These are phyloP conservation scores for Scolopax bukidnonensis DNA, from an alignment of 2,797 vertebrate species.

Conservation along the genomic window DNA sequence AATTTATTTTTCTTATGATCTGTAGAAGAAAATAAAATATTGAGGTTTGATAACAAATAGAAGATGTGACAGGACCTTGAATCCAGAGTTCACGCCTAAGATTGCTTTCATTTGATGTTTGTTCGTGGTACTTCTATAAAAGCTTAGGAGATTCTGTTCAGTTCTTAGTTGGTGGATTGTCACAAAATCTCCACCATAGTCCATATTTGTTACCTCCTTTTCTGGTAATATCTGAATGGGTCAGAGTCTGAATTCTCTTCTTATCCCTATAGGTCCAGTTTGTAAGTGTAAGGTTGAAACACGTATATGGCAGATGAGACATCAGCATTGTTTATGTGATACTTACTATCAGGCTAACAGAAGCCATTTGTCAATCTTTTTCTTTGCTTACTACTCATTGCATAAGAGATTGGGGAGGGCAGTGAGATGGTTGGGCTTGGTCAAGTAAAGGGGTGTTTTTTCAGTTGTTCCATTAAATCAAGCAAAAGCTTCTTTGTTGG, in stretches of 20 bases:
- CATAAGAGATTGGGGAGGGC: not conserved
- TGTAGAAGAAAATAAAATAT: not conserved
- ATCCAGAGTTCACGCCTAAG: not conserved
- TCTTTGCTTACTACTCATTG: not conserved
- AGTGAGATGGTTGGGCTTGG: not conserved
- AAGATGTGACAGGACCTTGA: not conserved
- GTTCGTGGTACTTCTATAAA: not conserved
- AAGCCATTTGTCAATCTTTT: not conserved
- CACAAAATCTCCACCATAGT: not conserved
- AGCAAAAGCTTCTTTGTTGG: not conserved
- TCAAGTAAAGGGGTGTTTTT: not conserved
- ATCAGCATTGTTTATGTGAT: not conserved
- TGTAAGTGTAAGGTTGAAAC: not conserved
- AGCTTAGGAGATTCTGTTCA: not conserved
- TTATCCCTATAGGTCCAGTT: not conserved
- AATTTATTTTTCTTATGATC: not conserved
- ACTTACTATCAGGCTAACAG: not conserved
- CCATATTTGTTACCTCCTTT: not conserved
- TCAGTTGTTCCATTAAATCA: not conserved
- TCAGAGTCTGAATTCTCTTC: not conserved
- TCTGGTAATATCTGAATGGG: not conserved
- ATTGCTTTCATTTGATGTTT: not conserved
- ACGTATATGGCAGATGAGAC: not conserved
- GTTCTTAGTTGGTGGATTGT: not conserved
- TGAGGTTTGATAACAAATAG: not conserved